Evolutionary conservation across 2,797 vertebrate species (phyloP).

Genomic region (Melopsittacus undulatus): DNA sequence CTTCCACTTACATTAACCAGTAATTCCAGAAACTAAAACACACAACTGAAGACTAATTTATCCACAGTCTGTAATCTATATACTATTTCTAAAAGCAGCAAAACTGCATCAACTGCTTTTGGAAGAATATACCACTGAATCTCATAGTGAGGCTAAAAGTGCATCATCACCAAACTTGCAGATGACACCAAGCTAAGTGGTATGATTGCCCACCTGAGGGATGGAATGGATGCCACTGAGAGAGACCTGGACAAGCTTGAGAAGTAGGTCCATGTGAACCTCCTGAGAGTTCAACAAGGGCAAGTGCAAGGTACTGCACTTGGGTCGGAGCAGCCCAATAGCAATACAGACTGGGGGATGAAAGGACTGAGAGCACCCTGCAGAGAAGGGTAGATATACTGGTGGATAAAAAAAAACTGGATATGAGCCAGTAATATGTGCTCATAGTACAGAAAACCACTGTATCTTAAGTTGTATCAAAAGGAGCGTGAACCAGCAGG

Average conservation of each 20-base stretch:
- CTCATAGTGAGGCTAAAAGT: background rate
- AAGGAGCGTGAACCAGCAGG: rapidly evolving
- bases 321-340: rapidly evolving
- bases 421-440: background rate
- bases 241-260: background rate
- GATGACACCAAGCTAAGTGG: background rate
- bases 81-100: background rate
- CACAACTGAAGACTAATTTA: background rate
- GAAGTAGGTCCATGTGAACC: background rate
- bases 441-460: background rate
- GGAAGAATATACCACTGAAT: background rate
- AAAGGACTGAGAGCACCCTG: background rate
- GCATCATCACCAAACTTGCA: background rate
- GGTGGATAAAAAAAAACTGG: background rate
- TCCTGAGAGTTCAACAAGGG: background rate
- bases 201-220: rapidly evolving
- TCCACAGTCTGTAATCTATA: background rate
- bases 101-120: background rate
- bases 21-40: background rate
- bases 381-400: rapidly evolving
- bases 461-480: background rate
- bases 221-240: background rate
- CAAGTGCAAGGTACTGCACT: background rate
- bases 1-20: background rate
- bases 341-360: background rate